phyloP scores from a whole-genome alignment of 2,113 vertebrate genomes.

The Trichechus manatus region DNA sequence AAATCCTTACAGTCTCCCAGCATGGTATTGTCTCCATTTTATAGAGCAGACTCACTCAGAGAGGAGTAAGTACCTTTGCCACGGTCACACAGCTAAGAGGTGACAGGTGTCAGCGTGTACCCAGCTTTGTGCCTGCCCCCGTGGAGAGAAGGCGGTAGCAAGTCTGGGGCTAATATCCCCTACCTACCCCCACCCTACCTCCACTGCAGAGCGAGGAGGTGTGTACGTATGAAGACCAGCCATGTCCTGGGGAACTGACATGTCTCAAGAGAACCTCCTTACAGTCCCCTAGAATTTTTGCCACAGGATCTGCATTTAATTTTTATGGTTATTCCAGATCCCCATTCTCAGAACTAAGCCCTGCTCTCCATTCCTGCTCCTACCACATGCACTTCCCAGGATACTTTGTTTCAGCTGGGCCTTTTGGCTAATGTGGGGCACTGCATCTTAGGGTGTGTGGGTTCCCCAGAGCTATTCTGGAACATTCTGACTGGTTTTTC shows the following conservation, averaged over 20 bases:
- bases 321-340: background rate
- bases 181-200: background rate
- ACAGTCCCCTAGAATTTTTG: background rate
- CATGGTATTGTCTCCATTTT: background rate
- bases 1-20: background rate
- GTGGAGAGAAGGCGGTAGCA: background rate
- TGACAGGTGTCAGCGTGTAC: background rate
- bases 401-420: background rate
- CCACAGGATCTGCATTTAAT: background rate
- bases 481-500: constrained; percentile 31
- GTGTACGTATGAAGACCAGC: background rate
- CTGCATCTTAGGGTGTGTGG: background rate
- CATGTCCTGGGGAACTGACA: background rate
- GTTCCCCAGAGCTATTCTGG: constrained; percentile 68
- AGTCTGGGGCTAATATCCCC: background rate
- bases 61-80: background rate
- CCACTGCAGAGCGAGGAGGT: background rate
- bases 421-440: constrained; percentile 1
- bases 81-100: background rate
- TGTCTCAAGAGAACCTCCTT: background rate
- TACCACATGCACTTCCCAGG: background rate
- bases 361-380: background rate
- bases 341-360: background rate
- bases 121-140: background rate
- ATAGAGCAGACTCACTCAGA: background rate